Conservation (phyloP, 2,797 vertebrate genomes). For the Phoxinus dragarum region DNA sequence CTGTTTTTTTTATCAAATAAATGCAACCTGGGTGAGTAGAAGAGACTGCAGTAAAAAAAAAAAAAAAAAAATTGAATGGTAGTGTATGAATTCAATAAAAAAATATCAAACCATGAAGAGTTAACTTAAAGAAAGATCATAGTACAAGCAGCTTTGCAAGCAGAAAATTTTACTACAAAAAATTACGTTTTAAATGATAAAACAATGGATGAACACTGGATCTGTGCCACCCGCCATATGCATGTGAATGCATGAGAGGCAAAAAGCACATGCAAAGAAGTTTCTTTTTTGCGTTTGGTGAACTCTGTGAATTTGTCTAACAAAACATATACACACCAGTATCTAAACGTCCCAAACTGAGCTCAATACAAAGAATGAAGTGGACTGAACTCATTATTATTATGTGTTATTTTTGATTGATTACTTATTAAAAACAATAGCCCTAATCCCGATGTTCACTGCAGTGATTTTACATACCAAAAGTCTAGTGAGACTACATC, state of each 20-base stretch:
- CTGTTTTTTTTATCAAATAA: too few species aligned
- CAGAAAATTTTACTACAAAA: background rate
- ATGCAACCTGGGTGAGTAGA: too few species aligned
- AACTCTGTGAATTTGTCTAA: background rate
- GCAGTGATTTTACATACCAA: background rate
- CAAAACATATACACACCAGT: background rate
- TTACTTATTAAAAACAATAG: background rate
- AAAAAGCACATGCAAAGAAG: background rate
- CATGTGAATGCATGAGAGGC: background rate
- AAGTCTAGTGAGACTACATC: background rate
- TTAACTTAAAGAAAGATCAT: background rate
- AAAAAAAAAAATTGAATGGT: background rate
- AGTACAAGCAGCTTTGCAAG: too few species aligned
- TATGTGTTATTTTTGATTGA: background rate
- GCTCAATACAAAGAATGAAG: background rate
- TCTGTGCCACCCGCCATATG: background rate
- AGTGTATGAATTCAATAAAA: background rate
- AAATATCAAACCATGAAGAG: background rate
- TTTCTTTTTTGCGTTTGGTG: background rate
- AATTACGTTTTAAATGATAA: background rate
- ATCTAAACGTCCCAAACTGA: background rate
- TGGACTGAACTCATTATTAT: background rate
- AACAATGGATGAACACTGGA: background rate
- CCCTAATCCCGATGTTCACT: background rate
- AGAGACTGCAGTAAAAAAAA: too few species aligned